Evolutionary conservation across 2,113 vertebrate species (phyloP).

Genomic region (Trematomus loennbergii): DNA sequence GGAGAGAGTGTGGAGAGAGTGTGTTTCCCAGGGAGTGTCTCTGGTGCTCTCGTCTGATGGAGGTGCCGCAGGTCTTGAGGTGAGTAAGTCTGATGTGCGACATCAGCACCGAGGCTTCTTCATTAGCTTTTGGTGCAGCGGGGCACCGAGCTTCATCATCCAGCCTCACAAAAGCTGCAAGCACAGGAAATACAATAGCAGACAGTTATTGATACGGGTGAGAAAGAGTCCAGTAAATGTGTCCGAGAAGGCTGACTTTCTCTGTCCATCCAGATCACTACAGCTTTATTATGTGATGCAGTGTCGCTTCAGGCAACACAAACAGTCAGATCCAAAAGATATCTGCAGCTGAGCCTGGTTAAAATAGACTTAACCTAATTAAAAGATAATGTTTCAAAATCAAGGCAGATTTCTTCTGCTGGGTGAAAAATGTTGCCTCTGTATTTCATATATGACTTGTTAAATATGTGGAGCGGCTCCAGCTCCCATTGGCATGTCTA

Average conservation of each 20-base stretch:
- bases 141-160: slow-evolving; percentile 36
- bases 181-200: neutral
- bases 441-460: neutral
- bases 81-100: slow-evolving; percentile 47
- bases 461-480: too few species aligned
- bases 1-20: neutral
- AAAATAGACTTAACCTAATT: neutral
- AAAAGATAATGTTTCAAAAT: slow-evolving; percentile 6
- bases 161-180: slow-evolving; percentile 2
- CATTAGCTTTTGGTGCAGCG: slow-evolving; percentile 44
- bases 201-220: neutral
- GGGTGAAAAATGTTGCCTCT: neutral
- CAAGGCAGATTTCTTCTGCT: neutral
- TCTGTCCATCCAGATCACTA: slow-evolving; percentile 17
- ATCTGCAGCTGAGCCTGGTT: slow-evolving; percentile 11
- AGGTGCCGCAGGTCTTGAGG: slow-evolving; percentile 8
- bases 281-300: neutral
- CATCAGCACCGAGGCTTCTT: slow-evolving; percentile 45
- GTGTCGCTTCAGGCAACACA: slow-evolving; percentile 22
- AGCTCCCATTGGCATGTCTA: too few species aligned
- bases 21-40: slow-evolving; percentile 16
- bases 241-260: slow-evolving; percentile 16
- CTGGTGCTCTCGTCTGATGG: slow-evolving; percentile 14
- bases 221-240: slow-evolving; percentile 40
- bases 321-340: slow-evolving; percentile 14